These are phyloP conservation scores for Hemichromis elongatus DNA, from an alignment of 2,113 vertebrate genomes.

Conservation along the genomic window DNA sequence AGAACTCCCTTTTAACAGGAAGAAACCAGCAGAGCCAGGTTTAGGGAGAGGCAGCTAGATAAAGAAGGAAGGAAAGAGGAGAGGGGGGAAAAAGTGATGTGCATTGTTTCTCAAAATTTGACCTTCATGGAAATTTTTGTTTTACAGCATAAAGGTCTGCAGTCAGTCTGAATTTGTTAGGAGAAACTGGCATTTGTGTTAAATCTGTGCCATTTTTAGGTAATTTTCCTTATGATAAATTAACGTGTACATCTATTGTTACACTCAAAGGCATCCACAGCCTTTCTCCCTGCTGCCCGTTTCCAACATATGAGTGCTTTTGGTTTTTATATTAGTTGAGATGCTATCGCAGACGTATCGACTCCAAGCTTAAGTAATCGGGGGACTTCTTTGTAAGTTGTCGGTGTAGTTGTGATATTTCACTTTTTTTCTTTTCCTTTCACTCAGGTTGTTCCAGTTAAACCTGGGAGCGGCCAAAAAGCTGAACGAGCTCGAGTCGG, in stretches of 20 bases:
- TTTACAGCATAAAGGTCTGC: background rate
- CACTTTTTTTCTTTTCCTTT: background rate
- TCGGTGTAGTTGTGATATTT: background rate
- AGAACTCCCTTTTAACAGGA: background rate
- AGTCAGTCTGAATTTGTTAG: background rate
- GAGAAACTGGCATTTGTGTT: background rate
- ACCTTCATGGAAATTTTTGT: background rate
- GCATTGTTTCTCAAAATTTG: background rate
- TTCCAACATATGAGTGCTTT: background rate
- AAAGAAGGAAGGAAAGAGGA: background rate
- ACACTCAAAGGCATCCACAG: background rate
- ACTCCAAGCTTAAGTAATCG: background rate
- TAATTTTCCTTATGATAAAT: background rate
- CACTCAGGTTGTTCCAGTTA: slow-evolving; percentile 84
- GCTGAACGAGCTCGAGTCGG: slow-evolving; percentile 77
- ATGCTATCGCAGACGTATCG: background rate
- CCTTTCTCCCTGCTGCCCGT: background rate
- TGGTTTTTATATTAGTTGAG: background rate
- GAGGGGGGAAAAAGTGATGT: accelerated
- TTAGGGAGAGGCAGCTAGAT: background rate
- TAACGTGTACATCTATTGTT: background rate
- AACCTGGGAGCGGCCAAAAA: slow-evolving; percentile 76
- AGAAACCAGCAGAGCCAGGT: background rate
- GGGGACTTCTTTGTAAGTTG: background rate
- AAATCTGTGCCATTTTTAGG: background rate